Evolutionary conservation across 2,888 invertebrate genomes (phyloP), one percentile per base, ranked within the genome.

Genomic region (Plebejus argus): DNA sequence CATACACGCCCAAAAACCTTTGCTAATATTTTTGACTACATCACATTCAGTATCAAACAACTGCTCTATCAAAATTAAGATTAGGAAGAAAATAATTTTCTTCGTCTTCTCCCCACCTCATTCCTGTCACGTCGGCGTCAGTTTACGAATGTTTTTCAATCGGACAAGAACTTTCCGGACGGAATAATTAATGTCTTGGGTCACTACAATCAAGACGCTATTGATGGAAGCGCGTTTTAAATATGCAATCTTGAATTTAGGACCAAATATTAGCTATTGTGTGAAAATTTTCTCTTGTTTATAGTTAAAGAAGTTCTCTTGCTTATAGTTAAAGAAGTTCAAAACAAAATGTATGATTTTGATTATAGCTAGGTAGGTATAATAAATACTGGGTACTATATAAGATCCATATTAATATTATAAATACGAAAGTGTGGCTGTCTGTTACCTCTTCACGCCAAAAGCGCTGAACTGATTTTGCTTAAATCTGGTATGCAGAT

Each of bases 111-210:
- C 35, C 23, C n/a, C 15, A 18, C n/a, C 20, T 39, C 56, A 83
- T 83, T 83, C 82, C 1, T 7, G 76, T 81, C 84, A 82, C 83
- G 83, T 53, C 76, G 72, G 77, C 74, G 49, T 77, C 78, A 77
- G 28, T 53, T 77, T 79, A 81, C 79, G 76, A 78, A 28, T 70
- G 76, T 72, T 79, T 77, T 77, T 58, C 61, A 81, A 82, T 61
- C 78, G 33, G 78, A 84, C 88, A 88, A 88, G 84, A 80, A 89
- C 86, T 78, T 79, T 82, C 83, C 80, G 85, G 89, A 91, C 92
- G 90, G 93, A 92, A 93, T 93, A 92, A 92, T 92, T 91, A 93
- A 92, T 91, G 82, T 75, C 83, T 85, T 80, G 87, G 93, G 93
- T 92, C 93, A 92, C 83, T 84, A 80, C 82, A 80, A 83, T 85